Percentiles rank a stretch among this genome's conserved stretches.
These are phyloP conservation scores for Mareca strepera DNA, from an alignment of 2,797 vertebrate species.

Conservation along the genomic window DNA sequence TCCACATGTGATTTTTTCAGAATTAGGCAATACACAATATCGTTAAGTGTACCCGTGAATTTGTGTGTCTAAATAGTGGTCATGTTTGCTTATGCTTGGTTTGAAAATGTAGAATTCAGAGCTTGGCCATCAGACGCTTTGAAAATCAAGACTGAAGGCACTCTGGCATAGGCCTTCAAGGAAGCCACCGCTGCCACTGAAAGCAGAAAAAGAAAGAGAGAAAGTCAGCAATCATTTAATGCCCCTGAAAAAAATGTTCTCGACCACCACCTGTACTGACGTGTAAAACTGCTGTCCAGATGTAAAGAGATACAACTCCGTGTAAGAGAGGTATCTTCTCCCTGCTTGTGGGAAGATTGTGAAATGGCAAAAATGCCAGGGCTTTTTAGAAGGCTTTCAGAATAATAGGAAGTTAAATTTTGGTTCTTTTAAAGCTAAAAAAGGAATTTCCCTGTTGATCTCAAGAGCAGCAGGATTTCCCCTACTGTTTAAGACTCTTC, in stretches of 20 bases:
- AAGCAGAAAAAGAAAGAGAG: background rate
- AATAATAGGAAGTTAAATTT: background rate
- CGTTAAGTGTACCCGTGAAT: background rate
- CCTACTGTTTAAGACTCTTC: constrained; percentile 5
- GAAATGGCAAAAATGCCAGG: background rate
- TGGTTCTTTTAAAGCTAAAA: background rate
- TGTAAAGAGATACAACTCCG: background rate
- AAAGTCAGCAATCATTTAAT: background rate
- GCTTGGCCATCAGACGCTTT: background rate
- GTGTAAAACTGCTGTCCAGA: background rate
- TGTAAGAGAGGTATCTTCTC: background rate
- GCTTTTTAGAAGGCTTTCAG: background rate
- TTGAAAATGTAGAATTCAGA: background rate
- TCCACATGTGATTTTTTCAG: background rate
- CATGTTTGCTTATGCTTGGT: background rate
- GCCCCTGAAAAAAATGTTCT: background rate
- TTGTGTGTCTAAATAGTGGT: background rate
- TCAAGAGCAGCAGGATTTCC: constrained; percentile 27
- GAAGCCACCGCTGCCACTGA: background rate
- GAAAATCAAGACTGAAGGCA: background rate
- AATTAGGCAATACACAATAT: background rate
- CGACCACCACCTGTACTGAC: background rate
- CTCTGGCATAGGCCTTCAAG: background rate
- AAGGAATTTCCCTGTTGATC: constrained; percentile 42
- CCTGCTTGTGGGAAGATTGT: background rate